Evolutionary conservation across 2,797 vertebrate species (phyloP).

Genomic region (Lacerta viridis): DNA sequence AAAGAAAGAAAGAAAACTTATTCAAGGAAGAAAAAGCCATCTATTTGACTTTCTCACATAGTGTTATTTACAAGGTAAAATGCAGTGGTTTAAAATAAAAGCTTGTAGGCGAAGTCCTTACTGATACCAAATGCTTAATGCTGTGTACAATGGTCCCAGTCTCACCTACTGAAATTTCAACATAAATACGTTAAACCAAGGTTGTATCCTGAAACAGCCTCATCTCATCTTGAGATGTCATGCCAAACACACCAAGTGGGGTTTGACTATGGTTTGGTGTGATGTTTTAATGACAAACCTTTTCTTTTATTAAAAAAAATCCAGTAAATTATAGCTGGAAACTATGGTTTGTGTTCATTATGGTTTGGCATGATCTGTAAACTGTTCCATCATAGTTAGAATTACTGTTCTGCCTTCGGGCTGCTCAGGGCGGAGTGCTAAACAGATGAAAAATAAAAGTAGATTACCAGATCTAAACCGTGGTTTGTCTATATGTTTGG

Average conservation of each 20-base stretch:
- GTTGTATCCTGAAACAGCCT: constrained; percentile 21
- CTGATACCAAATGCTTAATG: constrained; percentile 40
- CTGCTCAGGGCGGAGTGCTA: background rate
- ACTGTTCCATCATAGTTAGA: background rate
- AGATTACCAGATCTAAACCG: background rate
- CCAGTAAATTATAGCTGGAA: background rate
- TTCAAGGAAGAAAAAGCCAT: background rate
- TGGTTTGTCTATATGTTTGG: background rate
- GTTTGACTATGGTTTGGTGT: background rate
- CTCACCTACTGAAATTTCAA: constrained; percentile 42
- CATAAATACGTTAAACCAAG: constrained; percentile 52
- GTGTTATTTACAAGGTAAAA: background rate
- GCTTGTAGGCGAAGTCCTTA: background rate
- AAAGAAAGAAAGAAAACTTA: background rate
- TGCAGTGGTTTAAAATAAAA: background rate
- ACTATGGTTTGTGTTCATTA: background rate
- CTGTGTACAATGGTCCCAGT: background rate
- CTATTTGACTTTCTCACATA: too few species aligned
- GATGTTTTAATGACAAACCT: background rate
- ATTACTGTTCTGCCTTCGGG: background rate
- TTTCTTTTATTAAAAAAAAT: background rate
- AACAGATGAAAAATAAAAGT: background rate
- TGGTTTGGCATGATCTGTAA: background rate
- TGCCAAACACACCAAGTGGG: background rate
- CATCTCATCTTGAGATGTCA: background rate